Percentiles rank a stretch among this genome's conserved stretches.
Evolutionary conservation across 2,113 vertebrate genomes (phyloP).

Genomic region (Eidolon helvum): DNA sequence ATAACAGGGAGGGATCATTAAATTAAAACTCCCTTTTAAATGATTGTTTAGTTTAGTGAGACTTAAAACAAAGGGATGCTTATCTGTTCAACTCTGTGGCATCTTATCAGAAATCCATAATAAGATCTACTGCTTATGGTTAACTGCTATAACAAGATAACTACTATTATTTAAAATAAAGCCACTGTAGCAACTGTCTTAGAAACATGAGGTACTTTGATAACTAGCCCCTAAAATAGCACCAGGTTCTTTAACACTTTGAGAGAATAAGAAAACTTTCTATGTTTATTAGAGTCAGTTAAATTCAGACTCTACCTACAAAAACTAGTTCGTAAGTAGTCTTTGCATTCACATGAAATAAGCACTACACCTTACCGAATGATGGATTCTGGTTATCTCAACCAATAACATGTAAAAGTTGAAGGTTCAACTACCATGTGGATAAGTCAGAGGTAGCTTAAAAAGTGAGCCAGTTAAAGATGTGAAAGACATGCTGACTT

Average conservation of each 20-base stretch:
- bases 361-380: not conserved
- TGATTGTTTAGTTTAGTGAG: not conserved
- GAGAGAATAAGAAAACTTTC: not conserved
- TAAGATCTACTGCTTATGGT: not conserved
- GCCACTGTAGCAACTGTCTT: not conserved
- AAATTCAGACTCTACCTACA: not conserved
- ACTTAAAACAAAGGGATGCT: constrained; percentile 24
- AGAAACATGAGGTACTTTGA: not conserved
- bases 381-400: not conserved
- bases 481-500: not conserved
- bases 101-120: constrained; percentile 16
- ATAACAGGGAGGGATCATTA: not conserved
- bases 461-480: not conserved
- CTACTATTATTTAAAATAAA: not conserved
- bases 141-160: not conserved
- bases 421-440: not conserved
- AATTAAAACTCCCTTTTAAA: constrained; percentile 39
- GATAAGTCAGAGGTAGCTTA: not conserved
- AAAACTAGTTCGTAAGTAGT: not conserved
- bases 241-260: not conserved
- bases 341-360: not conserved
- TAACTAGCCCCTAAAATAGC: not conserved
- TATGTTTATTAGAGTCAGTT: not conserved
- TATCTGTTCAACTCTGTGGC: not conserved
- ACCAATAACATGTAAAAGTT: not conserved